These are phyloP conservation scores for Meles meles DNA, from an alignment of 2,113 vertebrate genomes.

Conservation along the genomic window DNA sequence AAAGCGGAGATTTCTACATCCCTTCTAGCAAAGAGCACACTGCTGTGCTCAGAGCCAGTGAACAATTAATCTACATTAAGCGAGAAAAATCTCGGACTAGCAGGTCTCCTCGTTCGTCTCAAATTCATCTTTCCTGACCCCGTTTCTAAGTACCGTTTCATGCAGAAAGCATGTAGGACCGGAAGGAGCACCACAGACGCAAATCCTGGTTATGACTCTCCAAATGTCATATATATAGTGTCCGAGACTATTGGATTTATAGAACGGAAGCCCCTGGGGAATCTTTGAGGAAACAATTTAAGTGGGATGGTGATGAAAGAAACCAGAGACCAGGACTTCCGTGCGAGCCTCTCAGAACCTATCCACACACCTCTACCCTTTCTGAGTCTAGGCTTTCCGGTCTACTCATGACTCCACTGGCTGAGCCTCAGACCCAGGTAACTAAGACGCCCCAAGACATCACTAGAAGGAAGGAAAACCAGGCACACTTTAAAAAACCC, in stretches of 20 bases:
- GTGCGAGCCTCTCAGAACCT: neutral
- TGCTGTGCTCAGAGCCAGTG: neutral
- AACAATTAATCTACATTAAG: neutral
- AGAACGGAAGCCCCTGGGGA: neutral
- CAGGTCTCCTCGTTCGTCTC: neutral
- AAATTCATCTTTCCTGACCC: neutral
- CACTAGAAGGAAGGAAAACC: neutral
- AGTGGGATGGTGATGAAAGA: neutral
- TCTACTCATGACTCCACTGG: neutral
- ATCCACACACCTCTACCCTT: neutral
- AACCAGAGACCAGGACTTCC: neutral
- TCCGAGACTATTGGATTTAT: neutral
- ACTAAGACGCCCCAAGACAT: neutral
- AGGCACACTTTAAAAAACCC: neutral
- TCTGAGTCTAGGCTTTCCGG: neutral
- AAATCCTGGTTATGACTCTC: neutral
- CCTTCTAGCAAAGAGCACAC: neutral
- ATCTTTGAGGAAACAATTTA: neutral
- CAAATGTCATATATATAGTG: neutral
- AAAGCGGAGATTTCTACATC: neutral
- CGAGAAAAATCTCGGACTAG: neutral
- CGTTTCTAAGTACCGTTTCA: neutral
- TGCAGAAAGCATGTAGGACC: neutral
- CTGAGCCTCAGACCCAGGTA: neutral
- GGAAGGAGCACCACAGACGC: neutral